Evolutionary conservation across 2,888 invertebrate genomes (phyloP).

Genomic region (Plagodis dolabraria): DNA sequence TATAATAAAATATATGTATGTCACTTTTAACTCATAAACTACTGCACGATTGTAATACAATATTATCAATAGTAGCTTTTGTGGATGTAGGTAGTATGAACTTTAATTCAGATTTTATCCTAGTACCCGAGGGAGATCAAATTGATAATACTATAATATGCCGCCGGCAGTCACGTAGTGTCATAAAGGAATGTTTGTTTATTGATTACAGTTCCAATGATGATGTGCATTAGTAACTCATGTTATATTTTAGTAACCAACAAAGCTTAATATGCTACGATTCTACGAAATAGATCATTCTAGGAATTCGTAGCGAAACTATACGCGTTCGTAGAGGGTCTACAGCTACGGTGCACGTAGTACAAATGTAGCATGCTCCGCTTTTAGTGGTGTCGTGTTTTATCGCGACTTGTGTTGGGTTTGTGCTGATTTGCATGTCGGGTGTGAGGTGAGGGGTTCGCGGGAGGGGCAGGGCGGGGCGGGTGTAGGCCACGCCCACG

Average conservation of each 20-base stretch:
- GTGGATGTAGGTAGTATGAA: too few species aligned
- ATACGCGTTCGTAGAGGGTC: conserved; percentile 18
- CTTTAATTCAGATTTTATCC: too few species aligned
- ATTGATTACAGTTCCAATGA: too few species aligned
- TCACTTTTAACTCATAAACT: too few species aligned
- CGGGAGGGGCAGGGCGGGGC: conserved; percentile 6
- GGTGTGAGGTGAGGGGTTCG: background rate
- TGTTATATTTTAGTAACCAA: background rate
- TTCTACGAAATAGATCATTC: conserved; percentile 1
- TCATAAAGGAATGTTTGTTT: too few species aligned
- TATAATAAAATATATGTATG: too few species aligned
- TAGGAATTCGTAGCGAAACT: conserved; percentile 11
- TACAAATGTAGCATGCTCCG: conserved; percentile 7
- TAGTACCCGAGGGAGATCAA: too few species aligned
- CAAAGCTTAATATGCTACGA: background rate
- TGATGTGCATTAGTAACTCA: too few species aligned
- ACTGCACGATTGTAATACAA: too few species aligned
- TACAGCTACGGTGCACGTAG: conserved; percentile 14
- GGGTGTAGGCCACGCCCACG: conserved; percentile 3
- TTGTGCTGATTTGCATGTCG: conserved; percentile 35
- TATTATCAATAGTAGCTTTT: too few species aligned
- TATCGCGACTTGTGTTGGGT: conserved; percentile 24
- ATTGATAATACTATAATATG: too few species aligned
- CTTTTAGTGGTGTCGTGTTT: conserved; percentile 34
- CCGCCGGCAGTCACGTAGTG: too few species aligned